Evolutionary conservation across 2,888 invertebrate species (phyloP).

Genomic region (Aphrophora alni): DNA sequence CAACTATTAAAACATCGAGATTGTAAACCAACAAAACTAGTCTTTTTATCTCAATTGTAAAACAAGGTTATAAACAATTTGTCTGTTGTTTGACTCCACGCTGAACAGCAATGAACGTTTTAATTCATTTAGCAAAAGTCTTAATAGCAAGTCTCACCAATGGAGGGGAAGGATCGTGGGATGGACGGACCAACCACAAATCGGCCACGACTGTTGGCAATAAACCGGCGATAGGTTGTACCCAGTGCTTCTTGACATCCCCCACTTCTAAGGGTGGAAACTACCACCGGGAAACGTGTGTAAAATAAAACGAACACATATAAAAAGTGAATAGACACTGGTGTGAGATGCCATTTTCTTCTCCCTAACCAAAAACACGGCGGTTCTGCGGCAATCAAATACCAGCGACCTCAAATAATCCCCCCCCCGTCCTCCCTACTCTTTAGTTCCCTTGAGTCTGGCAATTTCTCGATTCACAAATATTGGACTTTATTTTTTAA

Average conservation of each 20-base stretch:
- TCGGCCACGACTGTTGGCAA: not conserved
- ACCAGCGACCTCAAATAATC: not conserved
- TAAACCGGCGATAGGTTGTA: not conserved
- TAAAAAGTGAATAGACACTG: not conserved
- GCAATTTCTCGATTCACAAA: not conserved
- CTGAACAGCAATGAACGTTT: not conserved
- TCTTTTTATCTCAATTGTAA: not conserved
- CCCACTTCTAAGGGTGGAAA: not conserved
- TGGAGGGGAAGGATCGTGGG: not conserved
- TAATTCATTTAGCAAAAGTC: conserved; percentile 32
- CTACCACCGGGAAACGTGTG: not conserved
- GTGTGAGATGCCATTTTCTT: not conserved
- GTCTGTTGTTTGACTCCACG: not conserved
- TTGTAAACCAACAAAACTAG: not conserved
- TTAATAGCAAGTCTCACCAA: not conserved
- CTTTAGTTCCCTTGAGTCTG: not conserved
- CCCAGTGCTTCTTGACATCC: not conserved
- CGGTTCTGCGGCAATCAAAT: conserved; percentile 7
- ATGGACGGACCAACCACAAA: not conserved
- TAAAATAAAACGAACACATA: conserved; percentile 1
- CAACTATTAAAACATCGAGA: not conserved
- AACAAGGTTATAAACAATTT: not conserved
- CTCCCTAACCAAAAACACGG: not conserved
- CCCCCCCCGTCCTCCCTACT: not conserved
- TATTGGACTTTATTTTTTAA: conserved; percentile 9